These are phyloP conservation scores for Macropis europaea DNA, from an alignment of 2,888 invertebrate species.

Conservation along the genomic window DNA sequence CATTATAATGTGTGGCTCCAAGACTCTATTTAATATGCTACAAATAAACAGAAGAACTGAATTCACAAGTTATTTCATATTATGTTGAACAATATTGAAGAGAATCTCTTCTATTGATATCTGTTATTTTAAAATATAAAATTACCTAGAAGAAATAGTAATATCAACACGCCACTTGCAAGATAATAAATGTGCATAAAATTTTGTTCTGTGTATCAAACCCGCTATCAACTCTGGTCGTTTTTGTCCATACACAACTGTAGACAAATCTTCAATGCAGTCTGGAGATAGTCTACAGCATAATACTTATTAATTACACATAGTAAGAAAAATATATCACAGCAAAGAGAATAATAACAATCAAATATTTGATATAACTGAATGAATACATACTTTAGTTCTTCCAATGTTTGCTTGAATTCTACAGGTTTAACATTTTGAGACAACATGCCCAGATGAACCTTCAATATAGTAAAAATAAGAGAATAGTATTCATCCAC, in stretches of 20 bases:
- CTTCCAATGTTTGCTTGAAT: slow-evolving; percentile 80
- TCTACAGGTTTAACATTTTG: slow-evolving; percentile 80
- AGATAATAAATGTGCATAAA: slow-evolving; percentile 76
- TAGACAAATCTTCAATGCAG: slow-evolving; percentile 81
- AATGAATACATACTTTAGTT: slow-evolving; percentile 76
- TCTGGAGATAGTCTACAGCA: slow-evolving; percentile 79
- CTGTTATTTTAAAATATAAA: not conserved
- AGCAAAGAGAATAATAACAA: not conserved
- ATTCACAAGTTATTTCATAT: slow-evolving; percentile 10
- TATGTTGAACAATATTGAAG: too few relatives aligned
- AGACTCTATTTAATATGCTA: slow-evolving; percentile 77
- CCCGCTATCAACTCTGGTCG: slow-evolving; percentile 75
- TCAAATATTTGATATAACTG: not conserved
- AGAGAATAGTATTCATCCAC: slow-evolving; percentile 81
- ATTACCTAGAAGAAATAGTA: slow-evolving; percentile 81
- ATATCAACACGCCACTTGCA: slow-evolving; percentile 82
- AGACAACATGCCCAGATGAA: slow-evolving; percentile 79
- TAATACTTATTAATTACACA: not conserved
- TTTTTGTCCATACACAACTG: slow-evolving; percentile 81
- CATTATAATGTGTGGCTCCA: slow-evolving; percentile 81
- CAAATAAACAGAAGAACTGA: slow-evolving; percentile 42
- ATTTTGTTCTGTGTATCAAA: slow-evolving; percentile 78
- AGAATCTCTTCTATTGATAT: too few relatives aligned
- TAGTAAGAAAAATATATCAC: not conserved
- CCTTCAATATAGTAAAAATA: slow-evolving; percentile 80